Evolutionary conservation across 2,888 invertebrate genomes (phyloP), one percentile per base, ranked within the genome.

Genomic region (Andricus quercusramuli): DNA sequence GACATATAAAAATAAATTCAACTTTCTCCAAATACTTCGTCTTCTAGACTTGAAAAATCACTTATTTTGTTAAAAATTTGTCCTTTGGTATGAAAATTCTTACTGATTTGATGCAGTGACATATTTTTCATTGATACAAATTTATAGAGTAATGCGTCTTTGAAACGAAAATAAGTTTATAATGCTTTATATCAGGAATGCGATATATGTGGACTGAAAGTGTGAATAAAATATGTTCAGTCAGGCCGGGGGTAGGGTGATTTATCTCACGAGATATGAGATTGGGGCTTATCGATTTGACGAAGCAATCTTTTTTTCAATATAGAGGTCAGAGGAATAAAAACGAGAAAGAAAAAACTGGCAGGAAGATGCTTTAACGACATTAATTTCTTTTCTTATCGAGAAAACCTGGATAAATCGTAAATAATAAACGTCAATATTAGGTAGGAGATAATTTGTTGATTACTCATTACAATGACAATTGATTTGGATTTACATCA

Each of bases 141-240:
- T 47, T 15, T 47, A 47, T 13, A 47, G 17, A 47, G 15, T 47
- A 56, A 56, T 56, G 6, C n/a, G 2, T n/a, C n/a, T n/a, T n/a
- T 56, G 6, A 9, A n/a, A 56, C 56, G 56, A n/a, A 56, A 56
- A 56, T 56, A n/a, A 56, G 3, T 20, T n/a, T 56, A 56, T 9
- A 56, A n/a, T 56, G n/a, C 56, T 3, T n/a, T n/a, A 8, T 68
- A 68, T 68, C 47, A 68, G 44, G 47, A 44, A 22, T 68, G 47
- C 41, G 25, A 22, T 47, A 6, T 68, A 47, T 68, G 41, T 47
- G 41, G 25, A 20, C 6, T 51, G 41, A 51, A 68, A 44, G 68
- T 68, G 47, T 47, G 47, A 68, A 68, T 68, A 68, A 44, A 68
- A 68, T 68, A 44, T 68, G 44, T 41, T 68, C 47, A 44, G 47